phyloP scores from a whole-genome alignment of 2,113 vertebrate species.

The Carassius carassius region DNA sequence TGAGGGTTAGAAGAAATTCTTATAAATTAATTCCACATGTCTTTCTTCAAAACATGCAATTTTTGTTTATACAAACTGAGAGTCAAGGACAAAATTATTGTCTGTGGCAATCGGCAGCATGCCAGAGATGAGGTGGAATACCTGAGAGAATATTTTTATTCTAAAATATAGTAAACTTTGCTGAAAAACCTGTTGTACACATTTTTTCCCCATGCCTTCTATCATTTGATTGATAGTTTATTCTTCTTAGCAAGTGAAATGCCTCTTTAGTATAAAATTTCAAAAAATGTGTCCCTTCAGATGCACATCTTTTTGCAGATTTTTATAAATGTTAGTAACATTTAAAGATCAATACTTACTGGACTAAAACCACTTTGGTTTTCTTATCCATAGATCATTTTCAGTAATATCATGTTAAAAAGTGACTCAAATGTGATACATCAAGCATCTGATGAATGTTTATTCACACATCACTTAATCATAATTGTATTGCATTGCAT shows the following conservation, averaged over 20 bases:
- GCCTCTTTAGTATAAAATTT: too few relatives aligned
- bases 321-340: too few relatives aligned
- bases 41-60: neutral
- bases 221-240: too few relatives aligned
- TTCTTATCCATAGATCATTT: too few relatives aligned
- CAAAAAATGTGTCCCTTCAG: too few relatives aligned
- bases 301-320: too few relatives aligned
- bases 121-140: neutral
- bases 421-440: neutral
- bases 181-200: too few relatives aligned
- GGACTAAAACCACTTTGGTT: too few relatives aligned
- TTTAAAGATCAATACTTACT: too few relatives aligned
- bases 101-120: neutral
- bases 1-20: neutral
- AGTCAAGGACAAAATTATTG: neutral
- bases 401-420: neutral
- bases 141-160: neutral
- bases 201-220: too few relatives aligned
- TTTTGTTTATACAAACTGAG: too few relatives aligned
- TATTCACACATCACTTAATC: neutral
- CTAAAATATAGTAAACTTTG: neutral
- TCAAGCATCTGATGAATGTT: neutral
- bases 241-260: too few relatives aligned
- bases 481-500: neutral
- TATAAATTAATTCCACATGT: neutral